These are phyloP conservation scores for Archaeoteleia sp. DNA, from an alignment of 2,888 invertebrate genomes.

Conservation along the genomic window DNA sequence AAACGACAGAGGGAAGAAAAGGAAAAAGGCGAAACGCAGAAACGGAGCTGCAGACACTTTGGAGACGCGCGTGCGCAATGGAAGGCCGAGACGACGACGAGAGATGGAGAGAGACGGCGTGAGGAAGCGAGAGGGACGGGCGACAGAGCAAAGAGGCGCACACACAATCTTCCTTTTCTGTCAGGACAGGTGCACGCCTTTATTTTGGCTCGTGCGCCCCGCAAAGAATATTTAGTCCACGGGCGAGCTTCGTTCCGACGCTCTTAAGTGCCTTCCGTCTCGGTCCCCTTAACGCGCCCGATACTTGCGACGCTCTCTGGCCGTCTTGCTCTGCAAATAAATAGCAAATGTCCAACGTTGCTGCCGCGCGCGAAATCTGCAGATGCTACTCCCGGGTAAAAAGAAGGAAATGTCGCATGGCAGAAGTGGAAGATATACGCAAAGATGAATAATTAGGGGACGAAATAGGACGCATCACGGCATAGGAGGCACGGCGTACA, in stretches of 20 bases:
- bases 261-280: constrained; percentile 32
- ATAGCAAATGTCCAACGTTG: constrained; percentile 40
- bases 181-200: constrained; percentile 61
- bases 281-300: constrained; percentile 2
- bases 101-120: constrained; percentile 9
- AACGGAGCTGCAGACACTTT: constrained; percentile 1
- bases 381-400: constrained; percentile 35
- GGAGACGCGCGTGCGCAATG: constrained; percentile 26
- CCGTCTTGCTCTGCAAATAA: constrained; percentile 37
- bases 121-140: constrained; percentile 35
- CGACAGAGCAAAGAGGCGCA: constrained; percentile 26
- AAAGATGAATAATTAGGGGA: constrained; percentile 39
- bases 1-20: constrained; percentile 2
- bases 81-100: too few species aligned
- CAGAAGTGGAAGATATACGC: constrained; percentile 28
- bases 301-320: background rate
- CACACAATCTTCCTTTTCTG: constrained; percentile 59
- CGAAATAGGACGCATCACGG: constrained; percentile 13
- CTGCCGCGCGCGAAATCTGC: constrained; percentile 30
- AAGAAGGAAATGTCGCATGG: constrained; percentile 38
- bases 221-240: constrained; percentile 48
- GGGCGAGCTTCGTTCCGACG: constrained; percentile 24
- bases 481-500: too few species aligned
- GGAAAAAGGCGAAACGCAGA: constrained; percentile 26
- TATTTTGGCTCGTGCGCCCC: constrained; percentile 55